phyloP scores from a whole-genome alignment of 2,113 vertebrate species.

The Hucho hucho region DNA sequence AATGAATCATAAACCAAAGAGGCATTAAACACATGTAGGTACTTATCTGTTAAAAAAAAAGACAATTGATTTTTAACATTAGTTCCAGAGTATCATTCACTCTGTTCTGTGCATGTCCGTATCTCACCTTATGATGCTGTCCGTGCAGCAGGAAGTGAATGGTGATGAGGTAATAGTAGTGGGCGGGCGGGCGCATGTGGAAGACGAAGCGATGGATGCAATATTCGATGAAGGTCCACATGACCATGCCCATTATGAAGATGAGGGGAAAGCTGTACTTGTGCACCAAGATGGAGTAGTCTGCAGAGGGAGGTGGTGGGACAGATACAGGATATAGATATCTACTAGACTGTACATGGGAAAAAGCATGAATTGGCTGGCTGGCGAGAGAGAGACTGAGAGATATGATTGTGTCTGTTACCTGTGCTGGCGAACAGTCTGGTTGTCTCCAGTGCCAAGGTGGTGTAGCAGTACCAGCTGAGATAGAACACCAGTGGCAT shows the following conservation, averaged over 20 bases:
- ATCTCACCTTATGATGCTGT: constrained; percentile 94
- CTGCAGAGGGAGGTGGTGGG: constrained; percentile 57
- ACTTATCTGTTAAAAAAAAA: background rate
- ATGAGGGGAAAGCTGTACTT: constrained; percentile 83
- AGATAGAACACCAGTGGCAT: constrained; percentile 84
- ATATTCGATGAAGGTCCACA: constrained; percentile 91
- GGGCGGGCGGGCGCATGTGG: constrained; percentile 92
- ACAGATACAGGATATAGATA: background rate
- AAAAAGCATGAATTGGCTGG: too few relatives aligned
- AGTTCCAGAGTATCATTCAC: background rate
- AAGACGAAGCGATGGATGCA: constrained; percentile 96
- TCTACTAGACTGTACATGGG: too few relatives aligned
- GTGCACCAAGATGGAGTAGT: constrained; percentile 79
- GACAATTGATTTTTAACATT: background rate
- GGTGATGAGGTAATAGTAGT: constrained; percentile 94
- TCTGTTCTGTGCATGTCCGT: background rate
- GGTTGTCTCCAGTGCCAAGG: constrained; percentile 79
- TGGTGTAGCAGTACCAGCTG: constrained; percentile 83
- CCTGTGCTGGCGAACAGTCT: constrained; percentile 72
- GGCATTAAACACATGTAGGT: too few relatives aligned
- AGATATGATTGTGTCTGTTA: constrained; percentile 34
- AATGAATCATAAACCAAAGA: too few relatives aligned
- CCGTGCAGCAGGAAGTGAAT: constrained; percentile 94
- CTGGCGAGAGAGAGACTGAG: too few relatives aligned
- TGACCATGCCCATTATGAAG: constrained; percentile 82